These are phyloP conservation scores for Merodon equestris DNA, from an alignment of 2,888 invertebrate genomes.

Conservation along the genomic window DNA sequence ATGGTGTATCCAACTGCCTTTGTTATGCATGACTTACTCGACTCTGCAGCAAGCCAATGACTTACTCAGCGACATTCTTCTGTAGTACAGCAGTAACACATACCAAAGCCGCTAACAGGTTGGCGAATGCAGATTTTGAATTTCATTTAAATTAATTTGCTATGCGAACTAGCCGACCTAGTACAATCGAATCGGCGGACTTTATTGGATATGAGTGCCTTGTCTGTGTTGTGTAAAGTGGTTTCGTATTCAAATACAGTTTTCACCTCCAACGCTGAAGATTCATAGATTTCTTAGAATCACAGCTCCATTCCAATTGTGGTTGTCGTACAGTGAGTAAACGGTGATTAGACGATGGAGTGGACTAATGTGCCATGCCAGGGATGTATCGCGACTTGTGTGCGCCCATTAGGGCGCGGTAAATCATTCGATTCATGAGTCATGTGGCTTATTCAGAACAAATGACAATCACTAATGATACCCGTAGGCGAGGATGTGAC, in stretches of 20 bases:
- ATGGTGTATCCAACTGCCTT: conserved; percentile 25
- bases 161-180: conserved; percentile 57
- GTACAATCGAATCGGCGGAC: conserved; percentile 54
- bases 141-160: conserved; percentile 44
- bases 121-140: conserved; percentile 51
- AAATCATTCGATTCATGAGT: no score
- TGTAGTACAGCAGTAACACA: conserved; percentile 11
- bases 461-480: no score
- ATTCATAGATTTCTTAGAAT: conserved; percentile 28
- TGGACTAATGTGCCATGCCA: no score
- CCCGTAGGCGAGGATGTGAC: no score
- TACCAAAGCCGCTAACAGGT: no score
- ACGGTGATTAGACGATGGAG: conserved; percentile 34
- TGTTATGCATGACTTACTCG: conserved; percentile 48
- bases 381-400: no score
- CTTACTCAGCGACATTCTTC: conserved; percentile 62
- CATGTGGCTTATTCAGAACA: no score
- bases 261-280: conserved; percentile 18
- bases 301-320: background rate
- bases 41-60: conserved; percentile 21
- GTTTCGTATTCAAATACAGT: conserved; percentile 42
- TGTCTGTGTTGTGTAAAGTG: no score
- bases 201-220: conserved; percentile 44
- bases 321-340: conserved; percentile 27
- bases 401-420: no score